phyloP scores from a whole-genome alignment of 2,797 vertebrate genomes.

The Gymnoscopelus braueri region DNA sequence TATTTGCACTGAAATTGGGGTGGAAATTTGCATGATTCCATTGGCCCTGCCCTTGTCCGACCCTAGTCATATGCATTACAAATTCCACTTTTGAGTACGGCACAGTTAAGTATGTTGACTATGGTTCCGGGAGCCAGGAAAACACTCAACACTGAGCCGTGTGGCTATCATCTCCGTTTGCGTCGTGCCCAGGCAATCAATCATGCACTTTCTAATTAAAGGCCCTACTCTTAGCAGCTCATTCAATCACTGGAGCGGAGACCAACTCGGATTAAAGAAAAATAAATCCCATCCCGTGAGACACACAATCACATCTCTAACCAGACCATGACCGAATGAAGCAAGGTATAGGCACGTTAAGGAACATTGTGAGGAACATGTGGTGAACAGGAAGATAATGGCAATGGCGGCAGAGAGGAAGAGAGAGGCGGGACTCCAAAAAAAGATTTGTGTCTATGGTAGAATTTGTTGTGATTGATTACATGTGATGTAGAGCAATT shows the following conservation, averaged over 20 bases:
- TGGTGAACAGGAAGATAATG: no score
- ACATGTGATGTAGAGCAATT: constrained; percentile 92
- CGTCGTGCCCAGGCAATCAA: constrained; percentile 54
- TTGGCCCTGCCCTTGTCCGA: background rate
- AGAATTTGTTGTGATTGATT: constrained; percentile 85
- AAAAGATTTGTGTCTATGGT: constrained; percentile 35
- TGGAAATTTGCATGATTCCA: no score
- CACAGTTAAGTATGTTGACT: no score
- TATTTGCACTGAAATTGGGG: no score
- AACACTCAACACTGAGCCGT: background rate
- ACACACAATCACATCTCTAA: constrained; percentile 63
- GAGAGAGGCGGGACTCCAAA: constrained; percentile 7
- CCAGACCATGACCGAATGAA: constrained; percentile 59
- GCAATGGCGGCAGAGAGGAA: background rate
- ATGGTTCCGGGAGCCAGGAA: background rate
- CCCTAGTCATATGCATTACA: background rate
- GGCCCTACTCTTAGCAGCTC: constrained; percentile 49
- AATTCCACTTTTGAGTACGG: no score
- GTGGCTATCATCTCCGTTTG: constrained; percentile 36
- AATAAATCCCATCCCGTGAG: constrained; percentile 44
- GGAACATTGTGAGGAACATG: no score
- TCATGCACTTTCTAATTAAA: constrained; percentile 77
- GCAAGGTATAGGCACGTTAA: no score
- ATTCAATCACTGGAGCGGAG: constrained; percentile 63
- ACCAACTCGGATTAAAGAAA: constrained; percentile 70